Evolutionary conservation across 2,797 vertebrate genomes (phyloP), one percentile per base, ranked within the genome.

Genomic region (Xerus rutilus): DNA sequence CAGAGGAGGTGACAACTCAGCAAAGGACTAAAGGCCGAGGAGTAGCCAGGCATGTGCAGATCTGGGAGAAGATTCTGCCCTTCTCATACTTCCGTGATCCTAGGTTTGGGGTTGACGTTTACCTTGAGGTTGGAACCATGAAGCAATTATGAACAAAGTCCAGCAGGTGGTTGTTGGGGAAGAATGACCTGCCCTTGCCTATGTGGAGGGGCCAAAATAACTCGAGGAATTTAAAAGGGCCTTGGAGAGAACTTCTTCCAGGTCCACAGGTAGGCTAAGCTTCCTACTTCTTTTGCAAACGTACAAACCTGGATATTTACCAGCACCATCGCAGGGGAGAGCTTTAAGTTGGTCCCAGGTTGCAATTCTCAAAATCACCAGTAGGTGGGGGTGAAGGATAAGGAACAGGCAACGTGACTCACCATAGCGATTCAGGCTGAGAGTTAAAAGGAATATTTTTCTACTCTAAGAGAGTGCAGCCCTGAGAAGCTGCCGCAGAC

Each of bases 311-410:
- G 57, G 49, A 2, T 64, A 18, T 57, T 78, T 20, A 52, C 7
- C 21, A 54, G 25, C 32, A 15, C 13, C 0, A 1, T n/a, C 28
- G 0, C 4, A 6, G 0, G n/a, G 8, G 15, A 76, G 70, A 59
- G 62, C 8, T 3, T 32, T 0, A 35, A 5, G 23, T 64, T 47
- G 83, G 23, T 39, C 11, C 5, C 21, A 70, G 85, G 25, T 4
- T 97, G 96, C 78, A 95, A 64, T 95, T 95, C 92, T 70, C 1
- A 1, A 30, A 45, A 49, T 0, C 7, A 90, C 88, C 96, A 78
- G 25, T 45, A 96, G 96, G 93, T 83, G 97, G 96, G 2, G 59
- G 30, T 91, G 35, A 83, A 97, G 85, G 92, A 94, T 83, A 94
- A 93, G 87, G 52, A 96, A 97, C 70, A 14, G 18, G 35, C 28